Evolutionary conservation across 2,797 vertebrate species (phyloP), one percentile per base, ranked within the genome.

Genomic region (Rhodeus uyekii): DNA sequence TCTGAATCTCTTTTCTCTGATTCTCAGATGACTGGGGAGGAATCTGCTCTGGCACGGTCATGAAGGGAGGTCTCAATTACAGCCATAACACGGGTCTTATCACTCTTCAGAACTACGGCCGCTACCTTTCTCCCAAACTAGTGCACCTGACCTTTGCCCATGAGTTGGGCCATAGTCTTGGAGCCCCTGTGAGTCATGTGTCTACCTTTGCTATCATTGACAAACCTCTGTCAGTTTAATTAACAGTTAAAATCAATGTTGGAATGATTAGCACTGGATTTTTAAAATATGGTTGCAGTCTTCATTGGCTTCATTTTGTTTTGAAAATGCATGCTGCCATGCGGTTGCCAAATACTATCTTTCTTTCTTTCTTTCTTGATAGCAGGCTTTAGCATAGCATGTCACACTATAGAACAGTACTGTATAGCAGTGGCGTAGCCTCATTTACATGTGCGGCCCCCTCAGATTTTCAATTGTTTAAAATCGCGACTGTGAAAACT

Each of bases 151-250:
- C 95, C 34, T 60, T 96, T 0, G 95, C 95, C 5, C 96, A 96
- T 7, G 96, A 96, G 82, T 88, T 96, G 8, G 95, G 95, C 9
- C 96, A 96, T 92, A 96, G 95, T 81, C 86, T 96, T 60, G 96
- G 96, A 29, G 89, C 96, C 3, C 92, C 92, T 64, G 96, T 96
- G 75, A 95, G 96, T 94, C 36, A 27, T 32, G 19, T 29, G 24
- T 50, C 29, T 48, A 8, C 39, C n/a, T 19, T 27, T 84, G 13
- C 9, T 87, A 36, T 76, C 14, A 61, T 8, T 3, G 8, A 58
- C 19, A 55, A 74, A n/a, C 36, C 2, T 55, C n/a, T 74, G n/a
- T 58, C 12, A 19, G 4, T 38, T 14, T 9, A 67, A 67, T n/a
- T 22, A 67, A 36, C 36, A 38, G 48, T 24, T 58, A 18, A 18